These are phyloP conservation scores for Speoplatyrhinus poulsoni DNA, from an alignment of 2,113 vertebrate genomes.

Conservation along the genomic window DNA sequence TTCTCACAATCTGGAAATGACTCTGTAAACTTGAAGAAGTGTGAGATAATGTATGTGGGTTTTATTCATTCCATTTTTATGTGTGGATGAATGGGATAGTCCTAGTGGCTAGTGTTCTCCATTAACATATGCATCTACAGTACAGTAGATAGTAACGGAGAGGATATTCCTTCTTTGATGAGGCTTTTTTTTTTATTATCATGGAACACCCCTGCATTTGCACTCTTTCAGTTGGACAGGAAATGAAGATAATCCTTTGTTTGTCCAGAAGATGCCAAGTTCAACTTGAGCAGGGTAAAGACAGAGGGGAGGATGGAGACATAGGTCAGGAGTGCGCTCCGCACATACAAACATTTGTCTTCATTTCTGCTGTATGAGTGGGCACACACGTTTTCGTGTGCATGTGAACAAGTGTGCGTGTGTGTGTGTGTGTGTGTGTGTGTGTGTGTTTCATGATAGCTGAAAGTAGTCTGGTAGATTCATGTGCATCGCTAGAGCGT, in stretches of 20 bases:
- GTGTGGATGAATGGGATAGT: conserved; percentile 16
- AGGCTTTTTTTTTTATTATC: conserved; percentile 41
- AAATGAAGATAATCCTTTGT: conserved; percentile 61
- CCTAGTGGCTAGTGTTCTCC: conserved; percentile 8
- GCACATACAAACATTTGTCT: conserved; percentile 39
- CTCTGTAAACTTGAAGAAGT: not conserved
- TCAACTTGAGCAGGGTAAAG: conserved; percentile 40
- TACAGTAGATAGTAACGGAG: not conserved
- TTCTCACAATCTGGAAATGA: not conserved
- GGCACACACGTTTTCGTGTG: conserved; percentile 2
- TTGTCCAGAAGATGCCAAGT: conserved; percentile 51
- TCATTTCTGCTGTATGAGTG: not conserved
- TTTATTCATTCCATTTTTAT: not conserved
- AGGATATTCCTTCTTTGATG: conserved; percentile 49
- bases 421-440: conserved; percentile 7
- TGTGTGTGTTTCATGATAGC: conserved; percentile 42
- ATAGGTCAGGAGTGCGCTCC: conserved; percentile 17
- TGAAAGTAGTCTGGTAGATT: conserved; percentile 51
- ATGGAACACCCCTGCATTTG: conserved; percentile 37
- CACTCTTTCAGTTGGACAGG: conserved; percentile 32
- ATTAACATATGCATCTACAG: not conserved
- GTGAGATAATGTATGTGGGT: not conserved
- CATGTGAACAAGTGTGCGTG: conserved; percentile 6
- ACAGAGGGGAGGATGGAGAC: conserved; percentile 26
- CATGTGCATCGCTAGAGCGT: conserved; percentile 44